Evolutionary conservation across 2,113 vertebrate species (phyloP).

Genomic region (Ammodytes dubius): DNA sequence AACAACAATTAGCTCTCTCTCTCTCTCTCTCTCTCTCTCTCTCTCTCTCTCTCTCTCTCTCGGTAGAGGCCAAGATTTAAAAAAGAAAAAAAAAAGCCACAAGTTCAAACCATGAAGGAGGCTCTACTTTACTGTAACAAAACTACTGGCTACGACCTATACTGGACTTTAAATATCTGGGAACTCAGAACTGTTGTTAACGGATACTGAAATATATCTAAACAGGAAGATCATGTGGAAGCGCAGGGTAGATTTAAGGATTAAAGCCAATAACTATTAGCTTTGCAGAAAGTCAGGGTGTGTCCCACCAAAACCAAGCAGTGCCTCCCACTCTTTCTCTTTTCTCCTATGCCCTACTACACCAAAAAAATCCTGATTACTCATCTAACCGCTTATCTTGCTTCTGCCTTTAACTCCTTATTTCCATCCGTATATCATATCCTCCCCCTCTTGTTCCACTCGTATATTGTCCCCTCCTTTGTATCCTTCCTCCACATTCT

Average conservation of each 20-base stretch:
- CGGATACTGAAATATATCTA: neutral
- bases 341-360: slow-evolving; percentile 13
- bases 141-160: neutral
- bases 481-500: slow-evolving; percentile 52
- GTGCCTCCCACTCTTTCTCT: slow-evolving; percentile 6
- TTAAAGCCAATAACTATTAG: slow-evolving; percentile 57
- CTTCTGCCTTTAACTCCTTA: slow-evolving; percentile 38
- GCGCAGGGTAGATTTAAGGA: slow-evolving; percentile 18
- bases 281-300: slow-evolving; percentile 56
- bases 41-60: too few relatives aligned
- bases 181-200: neutral
- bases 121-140: neutral
- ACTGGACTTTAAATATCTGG: neutral
- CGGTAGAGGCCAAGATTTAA: neutral
- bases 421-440: slow-evolving; percentile 27
- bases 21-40: too few relatives aligned
- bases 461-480: neutral
- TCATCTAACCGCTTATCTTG: neutral
- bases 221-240: slow-evolving; percentile 6
- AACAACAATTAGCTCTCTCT: slow-evolving; percentile 23
- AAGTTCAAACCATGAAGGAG: neutral
- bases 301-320: slow-evolving; percentile 34
- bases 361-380: slow-evolving; percentile 21
- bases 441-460: slow-evolving; percentile 42
- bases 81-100: neutral